Evolutionary conservation across 2,113 vertebrate genomes (phyloP).

Genomic region (Nicator chloris): DNA sequence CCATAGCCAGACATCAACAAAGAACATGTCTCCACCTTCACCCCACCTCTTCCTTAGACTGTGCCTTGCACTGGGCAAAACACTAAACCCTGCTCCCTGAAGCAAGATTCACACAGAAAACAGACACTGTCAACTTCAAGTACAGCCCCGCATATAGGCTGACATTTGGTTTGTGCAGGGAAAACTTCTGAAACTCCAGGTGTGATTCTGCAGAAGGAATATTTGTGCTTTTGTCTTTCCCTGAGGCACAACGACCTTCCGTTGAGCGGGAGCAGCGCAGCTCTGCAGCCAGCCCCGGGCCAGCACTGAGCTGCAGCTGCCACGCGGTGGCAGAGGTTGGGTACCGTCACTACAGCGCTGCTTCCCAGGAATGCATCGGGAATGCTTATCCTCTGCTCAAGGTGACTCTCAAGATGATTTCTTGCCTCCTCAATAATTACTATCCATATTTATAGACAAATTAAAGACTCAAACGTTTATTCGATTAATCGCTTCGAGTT

Average conservation of each 20-base stretch:
- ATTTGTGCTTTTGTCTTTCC: not conserved
- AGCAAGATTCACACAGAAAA: not conserved
- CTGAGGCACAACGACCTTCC: not conserved
- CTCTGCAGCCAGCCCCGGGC: not conserved
- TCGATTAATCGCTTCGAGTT: not conserved
- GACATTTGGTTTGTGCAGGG: not conserved
- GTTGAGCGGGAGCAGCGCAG: not conserved
- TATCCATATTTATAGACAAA: constrained; percentile 18
- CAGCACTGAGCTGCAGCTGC: not conserved
- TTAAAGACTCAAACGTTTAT: constrained; percentile 16
- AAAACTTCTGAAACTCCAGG: not conserved
- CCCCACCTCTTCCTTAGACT: not conserved
- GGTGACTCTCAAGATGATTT: constrained; percentile 42
- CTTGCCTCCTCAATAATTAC: constrained; percentile 2
- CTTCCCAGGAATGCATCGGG: not conserved
- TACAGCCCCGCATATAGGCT: not conserved
- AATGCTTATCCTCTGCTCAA: constrained; percentile 5
- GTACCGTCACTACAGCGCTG: not conserved
- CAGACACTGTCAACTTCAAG: not conserved
- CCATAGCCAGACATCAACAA: not conserved
- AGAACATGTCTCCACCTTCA: not conserved
- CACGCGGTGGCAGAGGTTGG: constrained; percentile 50
- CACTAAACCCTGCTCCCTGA: not conserved
- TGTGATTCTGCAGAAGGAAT: not conserved
- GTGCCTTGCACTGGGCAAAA: not conserved